phyloP scores from a whole-genome alignment of 2,797 vertebrate genomes.

The Cyclura pinguis region DNA sequence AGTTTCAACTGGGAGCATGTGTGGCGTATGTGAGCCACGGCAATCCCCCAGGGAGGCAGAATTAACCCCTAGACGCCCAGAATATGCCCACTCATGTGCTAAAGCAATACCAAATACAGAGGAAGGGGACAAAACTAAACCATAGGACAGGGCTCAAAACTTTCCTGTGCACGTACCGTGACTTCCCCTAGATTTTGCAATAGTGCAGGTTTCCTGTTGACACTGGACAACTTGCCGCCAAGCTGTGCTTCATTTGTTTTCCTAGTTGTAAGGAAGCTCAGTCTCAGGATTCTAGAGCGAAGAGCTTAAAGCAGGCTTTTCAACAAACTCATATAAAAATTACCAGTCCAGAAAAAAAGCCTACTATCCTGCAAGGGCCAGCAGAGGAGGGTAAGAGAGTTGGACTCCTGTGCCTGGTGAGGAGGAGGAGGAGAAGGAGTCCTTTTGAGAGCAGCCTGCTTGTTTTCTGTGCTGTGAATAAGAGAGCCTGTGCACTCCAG shows the following conservation, averaged over 20 bases:
- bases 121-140: background rate
- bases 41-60: no score
- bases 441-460: background rate
- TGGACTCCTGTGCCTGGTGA: background rate
- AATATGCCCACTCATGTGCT: no score
- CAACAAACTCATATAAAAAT: no score
- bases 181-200: no score
- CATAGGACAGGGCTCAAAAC: background rate
- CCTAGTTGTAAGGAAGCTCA: background rate
- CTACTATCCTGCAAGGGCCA: background rate
- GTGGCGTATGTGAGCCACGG: no score
- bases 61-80: no score
- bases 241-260: background rate
- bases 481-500: background rate
- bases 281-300: no score
- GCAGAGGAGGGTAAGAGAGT: background rate
- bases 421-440: background rate
- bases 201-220: background rate
- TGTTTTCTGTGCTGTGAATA: background rate
- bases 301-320: no score
- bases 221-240: background rate
- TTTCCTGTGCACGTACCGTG: background rate
- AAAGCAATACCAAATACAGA: no score
- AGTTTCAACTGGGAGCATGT: no score
- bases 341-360: background rate